Conservation (phyloP, 2,888 invertebrate genomes). For the Tethea ocularis region DNA sequence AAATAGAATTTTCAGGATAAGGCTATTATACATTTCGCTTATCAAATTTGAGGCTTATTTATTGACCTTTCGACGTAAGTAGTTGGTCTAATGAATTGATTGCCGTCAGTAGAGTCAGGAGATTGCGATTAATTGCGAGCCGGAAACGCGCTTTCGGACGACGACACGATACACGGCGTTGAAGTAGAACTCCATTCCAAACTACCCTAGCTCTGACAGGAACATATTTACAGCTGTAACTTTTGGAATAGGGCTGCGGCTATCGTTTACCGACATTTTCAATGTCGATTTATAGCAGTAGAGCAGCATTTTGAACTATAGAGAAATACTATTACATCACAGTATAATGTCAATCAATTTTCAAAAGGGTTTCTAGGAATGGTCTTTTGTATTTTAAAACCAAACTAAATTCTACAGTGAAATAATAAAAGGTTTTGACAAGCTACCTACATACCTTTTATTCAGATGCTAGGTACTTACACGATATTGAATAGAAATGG, state of each 20-base stretch:
- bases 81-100: constrained; percentile 21
- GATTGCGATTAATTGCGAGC: constrained; percentile 37
- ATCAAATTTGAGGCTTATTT: neutral
- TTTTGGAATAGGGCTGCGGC: neutral
- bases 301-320: no score
- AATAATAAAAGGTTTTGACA: no score
- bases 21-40: neutral
- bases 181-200: neutral
- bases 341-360: no score
- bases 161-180: neutral
- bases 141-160: constrained; percentile 25
- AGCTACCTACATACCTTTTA: no score
- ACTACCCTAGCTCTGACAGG: neutral
- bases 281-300: no score
- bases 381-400: no score
- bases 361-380: no score
- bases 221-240: neutral
- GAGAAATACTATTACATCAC: no score
- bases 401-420: no score
- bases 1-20: neutral
- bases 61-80: constrained; percentile 32
- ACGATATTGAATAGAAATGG: no score
- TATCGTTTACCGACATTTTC: no score
- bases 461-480: no score
- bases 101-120: constrained; percentile 17